Percentiles rank a stretch among this genome's conserved stretches.
phyloP scores from a whole-genome alignment of 2,113 vertebrate species.

The Mus pahari region DNA sequence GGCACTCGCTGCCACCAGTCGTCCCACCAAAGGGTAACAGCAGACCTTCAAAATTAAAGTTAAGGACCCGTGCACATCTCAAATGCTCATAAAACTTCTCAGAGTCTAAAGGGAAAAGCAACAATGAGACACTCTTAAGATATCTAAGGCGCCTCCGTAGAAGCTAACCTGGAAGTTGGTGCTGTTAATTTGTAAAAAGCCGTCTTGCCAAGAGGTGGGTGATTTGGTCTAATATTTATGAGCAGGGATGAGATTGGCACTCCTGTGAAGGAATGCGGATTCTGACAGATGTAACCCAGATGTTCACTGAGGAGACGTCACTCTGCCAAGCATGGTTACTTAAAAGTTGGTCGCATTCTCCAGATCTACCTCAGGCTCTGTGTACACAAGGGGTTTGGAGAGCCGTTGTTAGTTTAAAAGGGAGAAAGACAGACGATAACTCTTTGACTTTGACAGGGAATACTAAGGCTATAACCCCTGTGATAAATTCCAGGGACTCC shows the following conservation, averaged over 20 bases:
- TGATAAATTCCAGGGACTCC: conserved; percentile 27
- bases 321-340: conserved; percentile 43
- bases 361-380: conserved; percentile 13
- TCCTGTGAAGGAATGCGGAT: conserved; percentile 25
- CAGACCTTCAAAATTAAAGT: not conserved
- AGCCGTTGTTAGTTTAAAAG: conserved; percentile 32
- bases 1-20: not conserved
- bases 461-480: not conserved
- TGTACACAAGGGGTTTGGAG: not conserved
- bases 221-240: conserved; percentile 12
- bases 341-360: conserved; percentile 48
- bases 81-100: not conserved
- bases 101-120: not conserved
- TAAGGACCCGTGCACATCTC: not conserved
- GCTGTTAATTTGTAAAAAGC: conserved; percentile 18
- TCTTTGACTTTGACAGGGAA: not conserved
- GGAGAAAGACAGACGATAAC: not conserved
- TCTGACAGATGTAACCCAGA: conserved; percentile 69
- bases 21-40: not conserved
- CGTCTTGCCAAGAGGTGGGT: not conserved
- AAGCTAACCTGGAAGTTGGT: not conserved
- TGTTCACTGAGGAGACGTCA: conserved; percentile 48
- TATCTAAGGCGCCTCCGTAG: not conserved
- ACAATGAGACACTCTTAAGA: not conserved
- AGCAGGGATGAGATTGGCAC: not conserved